Evolutionary conservation across 2,113 vertebrate genomes (phyloP).

Genomic region (Uria lomvia): DNA sequence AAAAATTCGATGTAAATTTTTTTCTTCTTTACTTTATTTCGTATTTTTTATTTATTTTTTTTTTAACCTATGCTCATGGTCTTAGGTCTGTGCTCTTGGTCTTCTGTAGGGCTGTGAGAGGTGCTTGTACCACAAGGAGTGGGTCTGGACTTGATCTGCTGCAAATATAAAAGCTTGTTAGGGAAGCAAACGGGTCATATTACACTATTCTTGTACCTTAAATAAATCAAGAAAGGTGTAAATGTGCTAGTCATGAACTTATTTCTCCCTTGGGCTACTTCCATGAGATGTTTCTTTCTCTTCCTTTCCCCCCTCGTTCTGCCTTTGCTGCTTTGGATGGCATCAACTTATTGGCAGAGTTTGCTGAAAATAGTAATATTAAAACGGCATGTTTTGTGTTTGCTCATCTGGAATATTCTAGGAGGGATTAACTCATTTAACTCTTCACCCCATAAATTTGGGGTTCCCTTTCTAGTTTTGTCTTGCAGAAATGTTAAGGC

Average conservation of each 20-base stretch:
- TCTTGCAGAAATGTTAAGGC: neutral
- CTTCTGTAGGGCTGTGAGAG: neutral
- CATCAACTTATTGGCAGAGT: neutral
- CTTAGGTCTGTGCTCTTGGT: neutral
- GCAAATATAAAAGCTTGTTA: constrained; percentile 35
- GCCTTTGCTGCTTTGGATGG: neutral
- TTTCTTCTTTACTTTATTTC: neutral
- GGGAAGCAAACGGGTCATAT: constrained; percentile 43
- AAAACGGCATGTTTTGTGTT: neutral
- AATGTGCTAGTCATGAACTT: constrained; percentile 56
- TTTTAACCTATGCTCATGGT: neutral
- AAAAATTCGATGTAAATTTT: neutral
- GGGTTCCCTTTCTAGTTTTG: neutral
- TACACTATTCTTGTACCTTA: constrained; percentile 53
- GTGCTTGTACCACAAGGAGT: neutral
- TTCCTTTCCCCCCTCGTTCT: neutral
- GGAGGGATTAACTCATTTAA: neutral
- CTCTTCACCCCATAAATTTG: neutral
- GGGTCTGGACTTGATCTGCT: constrained; percentile 52
- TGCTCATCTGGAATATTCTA: neutral
- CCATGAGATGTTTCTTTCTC: constrained; percentile 43
- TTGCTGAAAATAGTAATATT: neutral
- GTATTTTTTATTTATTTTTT: neutral
- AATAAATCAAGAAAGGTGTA: constrained; percentile 67
- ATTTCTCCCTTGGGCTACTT: constrained; percentile 54